Evolutionary conservation across 1,140 invertebrate genomes (phyloP).

Genomic region (Drosophila tropicalis): DNA sequence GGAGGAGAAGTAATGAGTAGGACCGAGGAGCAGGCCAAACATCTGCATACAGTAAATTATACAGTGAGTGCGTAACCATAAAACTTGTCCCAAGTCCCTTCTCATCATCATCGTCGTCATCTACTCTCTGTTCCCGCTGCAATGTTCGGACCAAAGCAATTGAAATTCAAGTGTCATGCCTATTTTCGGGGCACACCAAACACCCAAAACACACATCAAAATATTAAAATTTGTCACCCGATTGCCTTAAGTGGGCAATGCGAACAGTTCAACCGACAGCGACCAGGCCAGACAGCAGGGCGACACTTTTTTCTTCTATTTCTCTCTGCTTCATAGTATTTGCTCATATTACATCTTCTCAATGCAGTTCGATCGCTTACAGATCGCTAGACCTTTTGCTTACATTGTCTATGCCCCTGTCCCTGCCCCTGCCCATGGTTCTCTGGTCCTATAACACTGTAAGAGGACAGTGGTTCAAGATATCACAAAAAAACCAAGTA

Average conservation of each 20-base stretch:
- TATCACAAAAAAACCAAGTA: background rate
- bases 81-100: slow-evolving; percentile 60
- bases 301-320: slow-evolving; percentile 53
- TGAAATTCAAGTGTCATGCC: slow-evolving; percentile 74
- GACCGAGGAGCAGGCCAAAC: slow-evolving; percentile 40
- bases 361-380: slow-evolving; percentile 43
- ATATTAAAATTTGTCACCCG: slow-evolving; percentile 66
- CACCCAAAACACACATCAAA: slow-evolving; percentile 31
- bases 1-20: background rate
- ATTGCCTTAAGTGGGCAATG: slow-evolving; percentile 59
- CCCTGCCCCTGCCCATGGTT: background rate
- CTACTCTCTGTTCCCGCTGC: too few species aligned
- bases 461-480: slow-evolving; percentile 28
- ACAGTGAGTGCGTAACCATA: slow-evolving; percentile 67
- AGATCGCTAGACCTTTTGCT: slow-evolving; percentile 19
- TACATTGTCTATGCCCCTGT: slow-evolving; percentile 46
- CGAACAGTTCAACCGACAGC: slow-evolving; percentile 2
- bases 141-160: slow-evolving; percentile 31
- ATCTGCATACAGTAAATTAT: slow-evolving; percentile 77
- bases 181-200: slow-evolving; percentile 61
- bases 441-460: slow-evolving; percentile 2
- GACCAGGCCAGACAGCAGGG: slow-evolving; percentile 65
- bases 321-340: slow-evolving; percentile 48
- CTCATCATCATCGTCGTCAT: slow-evolving; percentile 2
- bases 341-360: slow-evolving; percentile 71